Percentiles rank a stretch among this genome's conserved stretches.
Conservation (phyloP, 64 coral and sea anemone genomes). For the Platygyra sinensis region DNA sequence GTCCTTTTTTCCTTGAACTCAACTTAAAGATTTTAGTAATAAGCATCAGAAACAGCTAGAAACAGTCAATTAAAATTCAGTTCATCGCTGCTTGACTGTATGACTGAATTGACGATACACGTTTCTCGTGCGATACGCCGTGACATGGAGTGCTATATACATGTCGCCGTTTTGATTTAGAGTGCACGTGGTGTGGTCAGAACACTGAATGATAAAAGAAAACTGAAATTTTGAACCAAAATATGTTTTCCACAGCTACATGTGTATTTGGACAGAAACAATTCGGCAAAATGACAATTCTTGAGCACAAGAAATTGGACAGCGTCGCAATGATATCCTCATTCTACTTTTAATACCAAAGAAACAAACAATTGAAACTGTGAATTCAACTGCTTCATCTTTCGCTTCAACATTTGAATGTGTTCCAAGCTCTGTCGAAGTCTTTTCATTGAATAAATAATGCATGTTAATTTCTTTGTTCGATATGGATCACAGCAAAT, state of each 20-base stretch:
- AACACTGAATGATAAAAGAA: too few species aligned
- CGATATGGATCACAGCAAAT: neutral
- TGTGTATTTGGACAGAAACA: neutral
- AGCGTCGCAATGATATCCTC: too few species aligned
- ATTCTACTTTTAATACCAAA: too few species aligned
- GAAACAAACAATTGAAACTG: neutral
- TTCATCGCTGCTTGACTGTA: neutral
- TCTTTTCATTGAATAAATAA: slow-evolving; percentile 40
- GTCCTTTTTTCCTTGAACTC: neutral
- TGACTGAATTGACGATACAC: neutral
- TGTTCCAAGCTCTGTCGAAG: neutral
- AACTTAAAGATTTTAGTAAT: neutral
- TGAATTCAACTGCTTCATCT: neutral
- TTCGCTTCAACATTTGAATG: neutral
- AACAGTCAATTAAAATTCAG: neutral
- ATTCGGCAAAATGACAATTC: neutral
- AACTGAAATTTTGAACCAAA: too few species aligned
- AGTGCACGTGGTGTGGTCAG: too few species aligned
- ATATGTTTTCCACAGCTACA: neutral
- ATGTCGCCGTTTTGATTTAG: neutral
- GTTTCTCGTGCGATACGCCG: neutral
- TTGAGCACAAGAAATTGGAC: too few species aligned
- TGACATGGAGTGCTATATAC: neutral
- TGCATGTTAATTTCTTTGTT: slow-evolving; percentile 45
- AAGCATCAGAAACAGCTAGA: neutral